A percentile compares a stretch with the other conserved stretches of the same genome.
phyloP scores from a whole-genome alignment of 2,888 invertebrate genomes.

The Hoplodrina ambigua region DNA sequence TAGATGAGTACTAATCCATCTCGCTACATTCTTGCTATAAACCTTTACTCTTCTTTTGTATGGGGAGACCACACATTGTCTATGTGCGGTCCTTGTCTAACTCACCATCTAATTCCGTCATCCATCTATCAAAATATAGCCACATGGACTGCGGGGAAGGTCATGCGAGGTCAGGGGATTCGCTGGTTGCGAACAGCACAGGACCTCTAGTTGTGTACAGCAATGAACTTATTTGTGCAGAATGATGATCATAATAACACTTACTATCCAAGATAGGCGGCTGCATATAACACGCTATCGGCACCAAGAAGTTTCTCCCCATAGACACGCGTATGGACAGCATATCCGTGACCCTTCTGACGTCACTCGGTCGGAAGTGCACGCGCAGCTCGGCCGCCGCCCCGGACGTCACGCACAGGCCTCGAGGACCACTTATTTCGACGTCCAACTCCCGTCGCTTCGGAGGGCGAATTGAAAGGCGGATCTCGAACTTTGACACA shows the following conservation, averaged over 20 bases:
- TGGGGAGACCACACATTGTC: too few relatives aligned
- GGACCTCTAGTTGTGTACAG: too few relatives aligned
- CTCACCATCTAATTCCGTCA: too few relatives aligned
- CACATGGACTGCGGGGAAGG: too few relatives aligned
- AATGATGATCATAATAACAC: slow-evolving; percentile 28
- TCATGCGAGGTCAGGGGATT: too few relatives aligned
- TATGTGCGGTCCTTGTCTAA: too few relatives aligned
- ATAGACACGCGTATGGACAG: slow-evolving; percentile 72
- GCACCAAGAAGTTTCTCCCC: slow-evolving; percentile 63
- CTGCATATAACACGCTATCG: slow-evolving; percentile 79
- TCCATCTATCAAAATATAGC: too few relatives aligned
- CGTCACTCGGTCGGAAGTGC: slow-evolving; percentile 74
- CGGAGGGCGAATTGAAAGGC: slow-evolving; percentile 78
- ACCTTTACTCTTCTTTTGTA: too few relatives aligned
- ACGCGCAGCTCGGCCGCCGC: slow-evolving; percentile 73
- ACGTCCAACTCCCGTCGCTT: slow-evolving; percentile 71
- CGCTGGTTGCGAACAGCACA: too few relatives aligned
- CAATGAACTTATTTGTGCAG: neutral
- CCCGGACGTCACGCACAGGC: slow-evolving; percentile 77
- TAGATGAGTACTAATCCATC: too few relatives aligned
- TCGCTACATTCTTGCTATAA: too few relatives aligned
- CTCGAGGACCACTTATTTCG: slow-evolving; percentile 70
- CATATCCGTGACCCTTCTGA: slow-evolving; percentile 70
- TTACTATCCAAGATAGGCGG: slow-evolving; percentile 79
- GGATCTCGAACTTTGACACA: slow-evolving; percentile 75